Evolutionary conservation across 2,888 invertebrate genomes (phyloP), one percentile per base, ranked within the genome.

Genomic region (Papilio elwesi): DNA sequence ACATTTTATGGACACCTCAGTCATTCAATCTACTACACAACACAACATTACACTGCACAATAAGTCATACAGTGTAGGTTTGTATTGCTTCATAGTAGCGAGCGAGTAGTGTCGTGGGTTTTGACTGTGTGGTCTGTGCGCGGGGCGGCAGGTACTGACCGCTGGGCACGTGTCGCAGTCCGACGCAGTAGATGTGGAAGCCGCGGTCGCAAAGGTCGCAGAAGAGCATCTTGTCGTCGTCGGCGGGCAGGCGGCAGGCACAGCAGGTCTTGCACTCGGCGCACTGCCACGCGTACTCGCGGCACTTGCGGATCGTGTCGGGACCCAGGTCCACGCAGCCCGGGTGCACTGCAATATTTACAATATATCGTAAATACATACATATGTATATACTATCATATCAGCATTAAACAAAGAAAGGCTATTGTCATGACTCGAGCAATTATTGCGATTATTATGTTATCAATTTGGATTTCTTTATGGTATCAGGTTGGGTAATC

Each of bases 151-250:
- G 26, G n/a, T 47, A 83, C 88, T 83, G 76, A 95, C 98, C 98
- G 77, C 95, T 96, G 6, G 98, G 98, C 81, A 98, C 96, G 75
- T 95, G 94, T 75, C 95, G 94, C 59, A 98, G 90, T 8, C 97
- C 97, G 70, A 98, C 97, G 91, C 98, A 99, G 92, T 97, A 97
- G 77, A 97, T 97, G 88, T 98, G 98, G 92, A 97, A 98, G 90
- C 98, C 98, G 85, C 98, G 95, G 92, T 98, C 98, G 92, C 98
- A 99, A 83, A 97, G 96, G 89, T 98, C 98, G 90, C 98, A 99
- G 92, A 97, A 98, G 83, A 98, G 95, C 97, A 98, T 98, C 91
- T 97, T 97, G 84, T 97, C 97, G 92, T 97, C 97, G 87, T 97
- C 97, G 78, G 96, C 96, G 51, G 97, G 96, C 86, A 96, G 96